Conservation (phyloP, 92 coral and sea anemone genomes). For the Plumapathes pennacea region DNA sequence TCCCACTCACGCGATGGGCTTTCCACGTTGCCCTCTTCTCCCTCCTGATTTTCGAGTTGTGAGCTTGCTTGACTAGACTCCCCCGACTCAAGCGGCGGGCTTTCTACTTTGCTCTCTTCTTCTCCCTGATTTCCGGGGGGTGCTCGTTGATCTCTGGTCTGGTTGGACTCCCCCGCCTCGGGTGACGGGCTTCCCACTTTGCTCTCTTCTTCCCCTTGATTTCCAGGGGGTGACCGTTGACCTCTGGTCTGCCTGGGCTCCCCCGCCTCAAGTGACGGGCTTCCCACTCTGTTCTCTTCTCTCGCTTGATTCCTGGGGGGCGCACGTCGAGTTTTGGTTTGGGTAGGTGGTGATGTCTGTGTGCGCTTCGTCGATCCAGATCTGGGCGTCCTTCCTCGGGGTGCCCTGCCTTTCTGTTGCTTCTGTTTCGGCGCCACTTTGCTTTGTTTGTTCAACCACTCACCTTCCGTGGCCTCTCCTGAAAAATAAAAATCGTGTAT, state of each 20-base stretch:
- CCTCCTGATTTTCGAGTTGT: constrained; percentile 9
- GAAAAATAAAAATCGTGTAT: background rate
- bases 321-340: constrained; percentile 29
- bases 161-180: background rate
- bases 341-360: constrained; percentile 17
- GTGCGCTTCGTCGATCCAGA: constrained; percentile 16
- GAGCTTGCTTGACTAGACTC: background rate
- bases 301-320: constrained; percentile 16
- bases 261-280: constrained; percentile 10
- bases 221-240: background rate
- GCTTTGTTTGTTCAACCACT: constrained; percentile 18
- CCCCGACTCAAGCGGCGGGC: constrained; percentile 10
- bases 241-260: background rate
- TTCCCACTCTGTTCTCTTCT: constrained; percentile 8
- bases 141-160: constrained; percentile 2
- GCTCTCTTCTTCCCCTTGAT: constrained; percentile 11
- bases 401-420: constrained; percentile 37
- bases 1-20: constrained; percentile 14
- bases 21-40: constrained; percentile 5
- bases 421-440: constrained; percentile 36
- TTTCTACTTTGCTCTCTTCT: constrained; percentile 8
- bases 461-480: constrained; percentile 31
- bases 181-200: constrained; percentile 23
- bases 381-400: constrained; percentile 52
- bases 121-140: constrained; percentile 8